These are phyloP conservation scores for Xanthorhoe designata DNA, from an alignment of 2,888 invertebrate species.

Conservation along the genomic window DNA sequence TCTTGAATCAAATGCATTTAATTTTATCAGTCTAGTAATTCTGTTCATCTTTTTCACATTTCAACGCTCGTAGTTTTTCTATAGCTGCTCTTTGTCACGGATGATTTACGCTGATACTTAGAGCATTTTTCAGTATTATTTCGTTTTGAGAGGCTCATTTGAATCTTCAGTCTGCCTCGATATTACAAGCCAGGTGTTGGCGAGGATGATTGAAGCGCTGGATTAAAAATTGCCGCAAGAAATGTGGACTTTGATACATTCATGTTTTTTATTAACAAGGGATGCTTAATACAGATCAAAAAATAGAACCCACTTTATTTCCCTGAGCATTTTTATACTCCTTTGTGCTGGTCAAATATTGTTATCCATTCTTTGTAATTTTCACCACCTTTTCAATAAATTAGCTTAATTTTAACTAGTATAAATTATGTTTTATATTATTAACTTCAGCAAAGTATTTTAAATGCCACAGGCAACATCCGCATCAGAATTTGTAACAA, in stretches of 20 bases:
- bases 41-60: conserved; percentile 33
- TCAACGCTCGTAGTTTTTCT: conserved; percentile 25
- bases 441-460: conserved; percentile 56
- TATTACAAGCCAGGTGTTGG: conserved; percentile 38
- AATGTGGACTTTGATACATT: not conserved
- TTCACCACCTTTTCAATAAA: no score
- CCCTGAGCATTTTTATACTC: no score
- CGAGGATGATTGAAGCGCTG: conserved; percentile 22
- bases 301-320: no score
- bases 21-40: conserved; percentile 30
- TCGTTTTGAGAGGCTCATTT: conserved; percentile 50
- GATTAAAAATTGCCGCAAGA: conserved; percentile 35
- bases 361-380: no score
- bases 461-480: conserved; percentile 52
- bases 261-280: not conserved
- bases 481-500: conserved; percentile 44
- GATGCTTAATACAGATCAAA: no score
- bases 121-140: conserved; percentile 58
- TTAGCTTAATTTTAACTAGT: no score
- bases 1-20: conserved; percentile 25
- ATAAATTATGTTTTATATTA: conserved; percentile 30
- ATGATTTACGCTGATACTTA: conserved; percentile 62
- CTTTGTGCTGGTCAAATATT: no score
- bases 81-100: conserved; percentile 51
- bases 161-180: conserved; percentile 39